Evolutionary conservation across 1,140 invertebrate genomes (phyloP).

Genomic region (Calliphora vicina): DNA sequence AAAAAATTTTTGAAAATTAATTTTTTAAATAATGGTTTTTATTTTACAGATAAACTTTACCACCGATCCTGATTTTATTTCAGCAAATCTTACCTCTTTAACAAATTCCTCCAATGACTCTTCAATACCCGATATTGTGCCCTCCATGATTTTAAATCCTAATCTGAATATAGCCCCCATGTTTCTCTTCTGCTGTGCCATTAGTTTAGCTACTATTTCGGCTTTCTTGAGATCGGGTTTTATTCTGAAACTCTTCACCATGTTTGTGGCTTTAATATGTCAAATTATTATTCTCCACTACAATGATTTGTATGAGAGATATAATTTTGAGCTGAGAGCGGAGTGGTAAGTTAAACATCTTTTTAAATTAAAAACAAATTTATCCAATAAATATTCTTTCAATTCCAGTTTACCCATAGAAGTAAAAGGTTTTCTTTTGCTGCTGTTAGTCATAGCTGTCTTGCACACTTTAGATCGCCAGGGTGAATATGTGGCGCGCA

Average conservation of each 20-base stretch:
- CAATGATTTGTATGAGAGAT: slow-evolving; percentile 69
- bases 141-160: neutral
- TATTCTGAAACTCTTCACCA: slow-evolving; percentile 80
- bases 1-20: neutral
- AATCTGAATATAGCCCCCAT: slow-evolving; percentile 63
- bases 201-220: slow-evolving; percentile 80
- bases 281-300: slow-evolving; percentile 73
- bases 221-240: slow-evolving; percentile 86
- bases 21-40: neutral
- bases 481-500: slow-evolving; percentile 85
- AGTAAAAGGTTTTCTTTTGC: slow-evolving; percentile 70
- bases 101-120: slow-evolving; percentile 17
- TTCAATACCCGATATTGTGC: slow-evolving; percentile 11
- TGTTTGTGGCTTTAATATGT: slow-evolving; percentile 72
- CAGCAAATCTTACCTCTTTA: slow-evolving; percentile 6
- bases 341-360: slow-evolving; percentile 68
- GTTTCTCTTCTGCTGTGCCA: slow-evolving; percentile 80
- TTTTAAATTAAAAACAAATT: neutral
- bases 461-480: slow-evolving; percentile 84
- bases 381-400: neutral
- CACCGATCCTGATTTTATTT: slow-evolving; percentile 9
- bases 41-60: slow-evolving; percentile 38
- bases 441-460: slow-evolving; percentile 71
- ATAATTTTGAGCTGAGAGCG: slow-evolving; percentile 64
- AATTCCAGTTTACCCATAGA: slow-evolving; percentile 73